Conservation (phyloP, 53 echinoderm and acorn worm species). For the Astropecten irregularis region DNA sequence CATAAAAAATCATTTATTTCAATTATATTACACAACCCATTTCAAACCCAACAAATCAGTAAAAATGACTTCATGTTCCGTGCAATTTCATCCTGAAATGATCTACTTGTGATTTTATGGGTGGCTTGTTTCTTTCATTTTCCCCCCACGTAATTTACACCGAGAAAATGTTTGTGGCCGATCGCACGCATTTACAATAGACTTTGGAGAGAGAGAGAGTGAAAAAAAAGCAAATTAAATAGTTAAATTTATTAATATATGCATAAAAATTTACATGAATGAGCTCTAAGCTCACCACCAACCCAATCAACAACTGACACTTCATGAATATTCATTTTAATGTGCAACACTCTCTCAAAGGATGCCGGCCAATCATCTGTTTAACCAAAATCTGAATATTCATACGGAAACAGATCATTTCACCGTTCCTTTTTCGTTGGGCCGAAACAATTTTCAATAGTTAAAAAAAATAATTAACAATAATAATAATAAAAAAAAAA, state of each 20-base stretch:
- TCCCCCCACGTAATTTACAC: constrained; percentile 16
- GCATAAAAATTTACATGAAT: constrained; percentile 50
- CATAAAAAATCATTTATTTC: constrained; percentile 62
- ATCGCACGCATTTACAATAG: not conserved
- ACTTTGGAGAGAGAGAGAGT: not conserved
- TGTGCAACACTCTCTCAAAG: constrained; percentile 11
- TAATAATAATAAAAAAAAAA: constrained; percentile 26
- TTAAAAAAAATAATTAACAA: too few species aligned
- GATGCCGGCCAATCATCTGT: not conserved
- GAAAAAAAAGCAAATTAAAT: constrained; percentile 9
- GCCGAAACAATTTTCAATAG: too few species aligned
- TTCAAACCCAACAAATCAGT: constrained; percentile 5
- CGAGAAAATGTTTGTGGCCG: not conserved
- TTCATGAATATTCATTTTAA: constrained; percentile 33
- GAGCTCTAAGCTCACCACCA: constrained; percentile 35
- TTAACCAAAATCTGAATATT: not conserved
- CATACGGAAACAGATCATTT: not conserved
- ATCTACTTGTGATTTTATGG: not conserved
- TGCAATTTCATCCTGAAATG: not conserved
- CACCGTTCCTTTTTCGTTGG: not conserved
- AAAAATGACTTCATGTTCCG: not conserved
- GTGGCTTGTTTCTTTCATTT: not conserved
- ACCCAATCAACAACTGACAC: not conserved
- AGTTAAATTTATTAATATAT: constrained; percentile 32
- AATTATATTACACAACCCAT: constrained; percentile 49